Percentiles rank a stretch among this genome's conserved stretches.
These are phyloP conservation scores for Synanthedon tipuliformis DNA, from an alignment of 2,888 invertebrate species.

Conservation along the genomic window DNA sequence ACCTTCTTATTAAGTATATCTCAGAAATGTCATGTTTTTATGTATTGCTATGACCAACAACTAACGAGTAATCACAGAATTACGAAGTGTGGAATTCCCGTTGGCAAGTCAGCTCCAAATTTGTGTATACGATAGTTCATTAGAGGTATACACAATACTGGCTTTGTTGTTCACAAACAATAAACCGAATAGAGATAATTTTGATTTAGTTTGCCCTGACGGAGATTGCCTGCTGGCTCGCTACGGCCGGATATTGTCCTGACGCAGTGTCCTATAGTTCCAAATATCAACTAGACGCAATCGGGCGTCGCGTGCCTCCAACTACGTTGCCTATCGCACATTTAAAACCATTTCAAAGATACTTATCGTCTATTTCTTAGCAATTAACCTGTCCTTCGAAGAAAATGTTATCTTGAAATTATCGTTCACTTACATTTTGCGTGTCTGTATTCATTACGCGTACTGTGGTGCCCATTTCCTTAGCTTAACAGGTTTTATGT, in stretches of 20 bases:
- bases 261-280: constrained; percentile 6
- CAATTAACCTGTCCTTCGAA: constrained; percentile 15
- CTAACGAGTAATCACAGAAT: no score
- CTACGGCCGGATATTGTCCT: constrained; percentile 15
- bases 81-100: no score
- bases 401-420: constrained; percentile 12
- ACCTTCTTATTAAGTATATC: no score
- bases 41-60: no score
- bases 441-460: constrained; percentile 20
- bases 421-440: constrained; percentile 13
- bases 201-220: constrained; percentile 3
- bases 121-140: no score
- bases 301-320: constrained; percentile 18
- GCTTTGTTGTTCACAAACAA: not conserved
- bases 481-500: not conserved
- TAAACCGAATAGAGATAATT: constrained; percentile 6
- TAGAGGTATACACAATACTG: no score
- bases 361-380: constrained; percentile 4
- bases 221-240: constrained; percentile 12
- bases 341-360: constrained; percentile 4
- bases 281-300: constrained; percentile 3
- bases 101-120: no score
- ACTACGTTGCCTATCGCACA: constrained; percentile 4
- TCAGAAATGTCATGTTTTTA: no score
- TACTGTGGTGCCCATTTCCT: constrained; percentile 2